phyloP scores from a whole-genome alignment of 2,113 vertebrate species.

The Phrynosoma platyrhinos region DNA sequence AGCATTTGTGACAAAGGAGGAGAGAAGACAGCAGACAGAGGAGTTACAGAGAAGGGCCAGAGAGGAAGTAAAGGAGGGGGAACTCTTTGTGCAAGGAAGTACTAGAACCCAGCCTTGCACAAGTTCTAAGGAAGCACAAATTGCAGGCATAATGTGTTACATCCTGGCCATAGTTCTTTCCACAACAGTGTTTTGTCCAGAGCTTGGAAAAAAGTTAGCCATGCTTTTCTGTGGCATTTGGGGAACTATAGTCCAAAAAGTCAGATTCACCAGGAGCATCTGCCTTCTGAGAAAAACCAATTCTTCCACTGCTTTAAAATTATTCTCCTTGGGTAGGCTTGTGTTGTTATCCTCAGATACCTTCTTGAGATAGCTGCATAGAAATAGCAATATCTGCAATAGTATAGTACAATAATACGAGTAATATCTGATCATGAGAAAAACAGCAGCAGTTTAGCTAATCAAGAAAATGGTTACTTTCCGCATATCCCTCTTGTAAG shows the following conservation, averaged over 20 bases:
- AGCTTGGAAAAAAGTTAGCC: no score
- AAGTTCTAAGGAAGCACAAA: no score
- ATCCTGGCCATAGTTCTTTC: no score
- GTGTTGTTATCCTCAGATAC: neutral
- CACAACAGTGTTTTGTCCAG: no score
- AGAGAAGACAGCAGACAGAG: no score
- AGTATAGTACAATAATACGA: conserved; percentile 27
- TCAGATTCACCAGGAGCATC: neutral
- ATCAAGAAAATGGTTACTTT: neutral
- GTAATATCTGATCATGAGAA: neutral
- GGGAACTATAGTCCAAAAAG: neutral
- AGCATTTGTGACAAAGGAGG: no score
- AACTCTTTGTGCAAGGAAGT: no score
- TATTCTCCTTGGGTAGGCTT: neutral
- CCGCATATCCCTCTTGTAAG: neutral
- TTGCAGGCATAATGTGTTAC: no score
- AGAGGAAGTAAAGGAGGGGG: no score
- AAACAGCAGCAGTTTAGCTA: neutral
- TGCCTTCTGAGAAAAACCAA: neutral
- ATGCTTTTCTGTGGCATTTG: no score
- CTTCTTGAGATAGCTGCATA: neutral
- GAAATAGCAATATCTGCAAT: conserved; percentile 29
- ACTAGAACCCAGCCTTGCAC: no score
- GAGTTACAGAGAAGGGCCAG: no score
- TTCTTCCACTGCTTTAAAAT: neutral